Base-by-base conservation (phyloP, 2,888 invertebrate species). In the Hemaris fuciformis region DNA sequence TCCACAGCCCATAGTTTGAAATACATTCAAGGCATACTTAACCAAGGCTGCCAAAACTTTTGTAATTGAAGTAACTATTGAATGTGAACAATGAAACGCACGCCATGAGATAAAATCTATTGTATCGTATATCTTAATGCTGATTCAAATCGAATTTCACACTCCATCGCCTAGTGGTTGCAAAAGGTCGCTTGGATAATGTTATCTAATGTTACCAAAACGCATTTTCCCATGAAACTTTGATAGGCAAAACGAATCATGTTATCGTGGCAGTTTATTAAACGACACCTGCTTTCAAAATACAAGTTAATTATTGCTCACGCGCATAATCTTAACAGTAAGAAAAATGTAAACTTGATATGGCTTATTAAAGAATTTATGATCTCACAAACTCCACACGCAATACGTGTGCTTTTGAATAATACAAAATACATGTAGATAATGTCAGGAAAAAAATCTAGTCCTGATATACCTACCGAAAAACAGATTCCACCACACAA, bases 121-220 rank as follows among this genome's bases (percentile, higher is more conserved):
- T 60, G 63, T 31, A 62, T 64, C 58, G 67, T 74, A 65, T 68
- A 75, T 68, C 58, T 64, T 62, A 62, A 65, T 64, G 62, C 60
- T 73, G 70, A 66, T 66, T 62, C 58, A 71, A 69, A 68, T 73
- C 60, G 58, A 72, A 72, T 74, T 72, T 70, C 62, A 66, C 62
- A 66, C 60, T 22, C 34, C n/a, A 42, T 22, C n/a, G 6, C 20
- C 34, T 3, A 13, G 18, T 25, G 7, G 31, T 45, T 45, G n/a
- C 46, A 23, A 48, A 46, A 48, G 46, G 46, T 38, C 31, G 23
- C n/a, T 46, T 31, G n/a, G 23, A 48, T 23, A n/a, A 34, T 18
- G 8, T 59, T 18, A 31, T 59, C 27, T 34, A 46, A 43, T 31
- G 31, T 34, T 27, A 27, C 7, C 22, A 42, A 25, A 31, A 38